phyloP scores from a whole-genome alignment of 2,113 vertebrate genomes.

The Pteronura brasiliensis region DNA sequence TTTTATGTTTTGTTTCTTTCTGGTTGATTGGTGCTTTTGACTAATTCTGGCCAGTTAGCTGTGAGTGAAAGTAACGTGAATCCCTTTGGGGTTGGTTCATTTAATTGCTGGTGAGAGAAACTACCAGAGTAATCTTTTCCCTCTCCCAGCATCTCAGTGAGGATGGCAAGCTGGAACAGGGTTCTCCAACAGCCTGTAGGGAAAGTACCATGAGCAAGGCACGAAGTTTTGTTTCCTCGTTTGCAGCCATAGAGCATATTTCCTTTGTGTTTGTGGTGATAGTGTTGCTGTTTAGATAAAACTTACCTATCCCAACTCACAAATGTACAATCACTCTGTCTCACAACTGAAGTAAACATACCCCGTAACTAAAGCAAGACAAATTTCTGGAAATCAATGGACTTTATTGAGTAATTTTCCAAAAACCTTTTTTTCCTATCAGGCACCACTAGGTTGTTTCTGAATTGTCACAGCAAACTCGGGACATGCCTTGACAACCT shows the following conservation, averaged over 20 bases:
- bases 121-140: not conserved
- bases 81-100: not conserved
- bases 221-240: not conserved
- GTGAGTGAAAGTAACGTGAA: not conserved
- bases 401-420: not conserved
- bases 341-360: not conserved
- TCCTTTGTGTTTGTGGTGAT: not conserved
- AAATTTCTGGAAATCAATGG: not conserved
- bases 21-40: not conserved
- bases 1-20: not conserved
- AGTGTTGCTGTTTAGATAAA: not conserved
- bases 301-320: not conserved
- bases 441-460: not conserved
- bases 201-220: not conserved
- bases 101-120: not conserved
- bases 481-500: not conserved
- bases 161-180: not conserved
- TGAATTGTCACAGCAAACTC: not conserved
- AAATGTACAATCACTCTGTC: not conserved
- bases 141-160: not conserved
- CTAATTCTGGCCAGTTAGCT: not conserved
- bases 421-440: not conserved
- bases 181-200: accelerated
- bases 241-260: not conserved
- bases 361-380: not conserved